Conservation (phyloP, 2,888 invertebrate genomes). For the Leptopterna dolabrata region DNA sequence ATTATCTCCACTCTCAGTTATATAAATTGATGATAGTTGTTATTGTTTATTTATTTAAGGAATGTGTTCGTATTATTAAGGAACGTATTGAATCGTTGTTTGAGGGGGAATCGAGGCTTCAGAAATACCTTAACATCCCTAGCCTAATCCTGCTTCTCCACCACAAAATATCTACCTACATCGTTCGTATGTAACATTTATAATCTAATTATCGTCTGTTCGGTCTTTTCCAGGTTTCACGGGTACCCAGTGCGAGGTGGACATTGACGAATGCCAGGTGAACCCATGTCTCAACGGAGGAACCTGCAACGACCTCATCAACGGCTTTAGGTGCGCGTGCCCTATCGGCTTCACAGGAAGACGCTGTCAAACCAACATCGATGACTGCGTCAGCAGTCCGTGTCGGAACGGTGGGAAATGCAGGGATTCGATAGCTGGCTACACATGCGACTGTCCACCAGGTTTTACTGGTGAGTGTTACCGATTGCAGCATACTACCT, state of each 20-base stretch:
- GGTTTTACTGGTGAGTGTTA: slow-evolving; percentile 78
- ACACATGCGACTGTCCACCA: slow-evolving; percentile 90
- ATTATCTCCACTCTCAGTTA: too few species aligned
- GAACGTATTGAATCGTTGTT: too few species aligned
- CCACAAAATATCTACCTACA: too few species aligned
- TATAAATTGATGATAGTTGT: too few species aligned
- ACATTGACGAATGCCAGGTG: slow-evolving; percentile 89
- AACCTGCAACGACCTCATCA: slow-evolving; percentile 87
- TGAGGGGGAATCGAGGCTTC: too few species aligned
- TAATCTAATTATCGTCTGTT: too few species aligned
- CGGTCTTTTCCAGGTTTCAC: slow-evolving; percentile 76
- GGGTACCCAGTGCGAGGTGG: slow-evolving; percentile 89
- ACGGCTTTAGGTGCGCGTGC: slow-evolving; percentile 88
- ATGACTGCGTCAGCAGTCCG: slow-evolving; percentile 88
- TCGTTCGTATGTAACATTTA: too few species aligned
- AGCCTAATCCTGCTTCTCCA: too few species aligned
- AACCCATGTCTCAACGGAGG: slow-evolving; percentile 90
- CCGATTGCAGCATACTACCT: not conserved
- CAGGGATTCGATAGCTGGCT: slow-evolving; percentile 88
- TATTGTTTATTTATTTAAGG: too few species aligned
- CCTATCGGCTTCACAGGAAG: slow-evolving; percentile 88
- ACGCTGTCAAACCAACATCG: slow-evolving; percentile 89
- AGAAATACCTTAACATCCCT: too few species aligned
- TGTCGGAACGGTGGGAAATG: slow-evolving; percentile 92
- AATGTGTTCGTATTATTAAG: too few species aligned